A percentile compares a stretch with the other conserved stretches of the same genome.
Conservation (phyloP, 2,113 vertebrate genomes). For the Cololabis saira region DNA sequence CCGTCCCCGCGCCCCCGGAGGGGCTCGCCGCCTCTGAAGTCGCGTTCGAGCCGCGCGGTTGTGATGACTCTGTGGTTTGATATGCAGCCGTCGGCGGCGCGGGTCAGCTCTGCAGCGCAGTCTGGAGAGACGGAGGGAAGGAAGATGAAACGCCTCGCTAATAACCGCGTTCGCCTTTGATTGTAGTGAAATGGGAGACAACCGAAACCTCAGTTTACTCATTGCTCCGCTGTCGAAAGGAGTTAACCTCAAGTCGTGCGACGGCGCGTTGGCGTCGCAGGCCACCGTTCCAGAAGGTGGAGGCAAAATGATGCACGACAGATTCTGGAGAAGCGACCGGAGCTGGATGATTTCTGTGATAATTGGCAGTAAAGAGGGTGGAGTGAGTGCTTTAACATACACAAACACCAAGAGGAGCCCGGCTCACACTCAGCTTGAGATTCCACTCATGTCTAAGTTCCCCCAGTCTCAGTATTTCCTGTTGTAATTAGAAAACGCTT, state of each 20-base stretch:
- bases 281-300: constrained; percentile 2
- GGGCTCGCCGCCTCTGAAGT: constrained; percentile 54
- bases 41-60: constrained; percentile 17
- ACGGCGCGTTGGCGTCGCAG: background rate
- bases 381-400: background rate
- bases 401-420: too few relatives aligned
- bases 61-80: constrained; percentile 62
- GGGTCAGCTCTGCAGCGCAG: constrained; percentile 32
- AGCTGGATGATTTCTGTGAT: background rate
- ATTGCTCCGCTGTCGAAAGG: constrained; percentile 5
- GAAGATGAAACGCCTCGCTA: constrained; percentile 52
- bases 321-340: background rate
- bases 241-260: constrained; percentile 19
- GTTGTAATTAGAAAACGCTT: too few relatives aligned
- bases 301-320: constrained; percentile 1
- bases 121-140: constrained; percentile 25
- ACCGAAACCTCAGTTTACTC: constrained; percentile 12
- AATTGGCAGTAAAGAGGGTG: background rate
- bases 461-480: too few relatives aligned
- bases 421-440: too few relatives aligned
- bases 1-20: constrained; percentile 46
- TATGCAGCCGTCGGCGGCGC: constrained; percentile 43
- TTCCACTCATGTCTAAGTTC: too few relatives aligned
- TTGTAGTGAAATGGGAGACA: constrained; percentile 14
- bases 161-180: constrained; percentile 20